These are phyloP conservation scores for Spilarctia lutea DNA, from an alignment of 2,888 invertebrate species.

Conservation along the genomic window DNA sequence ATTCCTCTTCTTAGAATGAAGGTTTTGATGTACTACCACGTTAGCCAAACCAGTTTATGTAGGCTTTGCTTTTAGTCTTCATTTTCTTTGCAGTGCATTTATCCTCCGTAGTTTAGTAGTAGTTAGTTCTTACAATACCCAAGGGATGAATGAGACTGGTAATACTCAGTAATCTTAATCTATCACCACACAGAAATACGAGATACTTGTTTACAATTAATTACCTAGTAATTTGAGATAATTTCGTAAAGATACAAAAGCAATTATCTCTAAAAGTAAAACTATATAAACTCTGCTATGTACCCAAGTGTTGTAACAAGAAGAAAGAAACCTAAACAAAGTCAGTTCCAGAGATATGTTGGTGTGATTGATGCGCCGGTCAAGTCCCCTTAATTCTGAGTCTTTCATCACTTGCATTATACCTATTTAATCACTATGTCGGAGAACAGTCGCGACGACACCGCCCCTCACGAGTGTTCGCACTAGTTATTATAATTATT, in stretches of 20 bases:
- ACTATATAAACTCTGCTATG: background rate
- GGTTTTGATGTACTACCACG: no score
- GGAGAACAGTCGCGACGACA: constrained; percentile 31
- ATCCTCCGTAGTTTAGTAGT: no score
- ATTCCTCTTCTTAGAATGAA: no score
- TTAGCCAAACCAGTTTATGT: no score
- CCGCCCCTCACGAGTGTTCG: constrained; percentile 12
- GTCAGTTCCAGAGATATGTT: constrained; percentile 65
- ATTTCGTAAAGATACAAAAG: background rate
- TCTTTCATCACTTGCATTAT: constrained; percentile 75
- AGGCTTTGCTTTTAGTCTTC: no score
- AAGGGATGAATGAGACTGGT: no score
- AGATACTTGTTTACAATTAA: background rate
- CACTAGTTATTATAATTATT: constrained; percentile 42
- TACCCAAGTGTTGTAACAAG: constrained; percentile 23
- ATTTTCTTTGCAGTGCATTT: no score
- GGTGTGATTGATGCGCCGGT: constrained; percentile 70
- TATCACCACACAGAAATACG: background rate
- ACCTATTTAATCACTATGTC: constrained; percentile 70
- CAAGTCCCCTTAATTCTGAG: constrained; percentile 68
- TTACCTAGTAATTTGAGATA: background rate
- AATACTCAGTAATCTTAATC: no score
- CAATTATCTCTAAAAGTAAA: background rate
- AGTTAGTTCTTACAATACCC: no score
- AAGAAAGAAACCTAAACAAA: constrained; percentile 63